Evolutionary conservation across 2,888 invertebrate species (phyloP).

Genomic region (Globia sparganii): DNA sequence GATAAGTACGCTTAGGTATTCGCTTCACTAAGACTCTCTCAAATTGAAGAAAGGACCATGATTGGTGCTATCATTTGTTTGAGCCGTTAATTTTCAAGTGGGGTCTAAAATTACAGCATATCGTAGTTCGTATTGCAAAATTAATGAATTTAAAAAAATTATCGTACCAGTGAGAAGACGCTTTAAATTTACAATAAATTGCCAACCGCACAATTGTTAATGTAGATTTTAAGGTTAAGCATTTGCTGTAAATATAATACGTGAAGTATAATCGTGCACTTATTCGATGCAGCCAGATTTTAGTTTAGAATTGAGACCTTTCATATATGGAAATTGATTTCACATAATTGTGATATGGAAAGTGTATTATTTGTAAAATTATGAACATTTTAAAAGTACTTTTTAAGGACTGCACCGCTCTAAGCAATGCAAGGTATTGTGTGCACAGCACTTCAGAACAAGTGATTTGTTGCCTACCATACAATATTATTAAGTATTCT

Average conservation of each 20-base stretch:
- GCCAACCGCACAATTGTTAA: conserved; percentile 83
- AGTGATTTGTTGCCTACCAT: conserved; percentile 33
- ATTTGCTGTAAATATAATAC: conserved; percentile 68
- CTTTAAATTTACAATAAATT: conserved; percentile 81
- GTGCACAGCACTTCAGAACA: conserved; percentile 48
- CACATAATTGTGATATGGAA: conserved; percentile 5
- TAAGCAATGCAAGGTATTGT: conserved; percentile 50
- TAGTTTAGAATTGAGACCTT: conserved; percentile 60
- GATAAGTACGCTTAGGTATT: conserved; percentile 74
- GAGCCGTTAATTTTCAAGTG: conserved; percentile 66
- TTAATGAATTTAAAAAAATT: conserved; percentile 74
- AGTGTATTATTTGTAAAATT: conserved; percentile 38
- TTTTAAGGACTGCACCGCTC: conserved; percentile 43
- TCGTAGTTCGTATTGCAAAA: conserved; percentile 78
- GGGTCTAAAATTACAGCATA: conserved; percentile 80
- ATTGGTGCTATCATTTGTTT: conserved; percentile 71
- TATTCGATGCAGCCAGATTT: conserved; percentile 54
- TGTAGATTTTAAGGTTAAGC: conserved; percentile 72
- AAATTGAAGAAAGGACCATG: conserved; percentile 64
- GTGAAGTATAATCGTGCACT: conserved; percentile 64
- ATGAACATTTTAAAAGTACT: conserved; percentile 35
- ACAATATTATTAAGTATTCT: conserved; percentile 38
- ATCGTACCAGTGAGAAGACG: conserved; percentile 79
- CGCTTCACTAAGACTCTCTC: conserved; percentile 69
- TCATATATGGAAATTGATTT: conserved; percentile 56